Percentiles rank a stretch among this genome's conserved stretches.
Evolutionary conservation across 30 jellyfish, hydroid and myxozoan species (phyloP).

Genomic region (Turritopsis dohrnii): DNA sequence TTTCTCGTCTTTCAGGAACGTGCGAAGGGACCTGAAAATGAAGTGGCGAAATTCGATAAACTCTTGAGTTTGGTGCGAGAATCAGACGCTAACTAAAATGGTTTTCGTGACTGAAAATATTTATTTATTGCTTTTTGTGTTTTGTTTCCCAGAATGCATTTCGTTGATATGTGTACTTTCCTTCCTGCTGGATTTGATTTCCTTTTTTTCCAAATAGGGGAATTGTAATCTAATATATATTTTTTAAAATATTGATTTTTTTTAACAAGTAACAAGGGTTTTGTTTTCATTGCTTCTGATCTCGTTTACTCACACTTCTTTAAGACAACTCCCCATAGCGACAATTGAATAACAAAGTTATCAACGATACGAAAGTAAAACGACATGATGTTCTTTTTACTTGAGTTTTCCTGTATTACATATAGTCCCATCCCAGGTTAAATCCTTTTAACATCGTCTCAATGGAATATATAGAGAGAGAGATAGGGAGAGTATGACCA

Average conservation of each 20-base stretch:
- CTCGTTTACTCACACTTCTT: not conserved
- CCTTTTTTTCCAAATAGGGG: not conserved
- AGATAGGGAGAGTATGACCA: too few relatives aligned
- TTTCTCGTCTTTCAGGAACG: conserved; percentile 49
- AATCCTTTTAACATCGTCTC: too few relatives aligned
- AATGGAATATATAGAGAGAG: too few relatives aligned
- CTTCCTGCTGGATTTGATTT: too few relatives aligned
- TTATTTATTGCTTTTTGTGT: not conserved
- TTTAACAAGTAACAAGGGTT: not conserved
- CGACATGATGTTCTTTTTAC: too few relatives aligned
- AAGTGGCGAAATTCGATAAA: conserved; percentile 87
- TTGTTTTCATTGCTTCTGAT: not conserved
- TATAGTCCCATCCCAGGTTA: too few relatives aligned
- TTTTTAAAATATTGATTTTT: not conserved
- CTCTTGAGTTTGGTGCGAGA: conserved; percentile 84
- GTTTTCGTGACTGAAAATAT: not conserved
- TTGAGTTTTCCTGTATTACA: too few relatives aligned
- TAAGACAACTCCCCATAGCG: not conserved
- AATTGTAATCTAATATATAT: not conserved
- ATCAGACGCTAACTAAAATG: conserved; percentile 27
- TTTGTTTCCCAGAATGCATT: not conserved
- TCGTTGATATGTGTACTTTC: not conserved
- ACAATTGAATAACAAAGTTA: not conserved
- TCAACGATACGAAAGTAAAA: too few relatives aligned
- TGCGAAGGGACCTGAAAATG: conserved; percentile 96